Evolutionary conservation across 2,797 vertebrate genomes (phyloP).

Genomic region (Luscinia megarhynchos): DNA sequence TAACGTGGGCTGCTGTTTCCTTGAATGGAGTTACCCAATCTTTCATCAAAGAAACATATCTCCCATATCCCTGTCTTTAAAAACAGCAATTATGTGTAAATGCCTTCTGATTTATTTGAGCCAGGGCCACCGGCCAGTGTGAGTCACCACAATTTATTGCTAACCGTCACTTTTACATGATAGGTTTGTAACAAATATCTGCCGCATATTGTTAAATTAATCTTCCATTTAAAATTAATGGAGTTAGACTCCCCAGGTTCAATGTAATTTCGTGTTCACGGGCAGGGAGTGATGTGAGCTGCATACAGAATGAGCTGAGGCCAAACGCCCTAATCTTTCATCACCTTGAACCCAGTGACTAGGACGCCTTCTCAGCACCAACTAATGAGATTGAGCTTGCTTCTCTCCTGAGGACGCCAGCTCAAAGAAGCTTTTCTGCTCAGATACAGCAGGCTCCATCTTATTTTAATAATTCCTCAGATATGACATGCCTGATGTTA

Average conservation of each 20-base stretch:
- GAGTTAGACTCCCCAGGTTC: conserved; percentile 99
- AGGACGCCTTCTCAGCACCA: conserved; percentile 94
- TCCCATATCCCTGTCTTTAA: conserved; percentile 83
- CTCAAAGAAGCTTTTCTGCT: conserved; percentile 86
- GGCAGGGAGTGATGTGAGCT: conserved; percentile 87
- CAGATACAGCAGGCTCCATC: conserved; percentile 80
- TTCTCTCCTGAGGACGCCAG: conserved; percentile 85
- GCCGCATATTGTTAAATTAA: conserved; percentile 99
- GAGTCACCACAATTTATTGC: conserved; percentile 94
- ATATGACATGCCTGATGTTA: conserved; percentile 89
- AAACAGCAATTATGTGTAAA: conserved; percentile 92
- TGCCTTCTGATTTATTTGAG: conserved; percentile 92
- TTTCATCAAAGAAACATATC: conserved; percentile 85
- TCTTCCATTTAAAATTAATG: conserved; percentile 99
- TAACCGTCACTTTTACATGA: conserved; percentile 98
- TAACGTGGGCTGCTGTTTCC: conserved; percentile 67
- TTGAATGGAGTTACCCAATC: conserved; percentile 80
- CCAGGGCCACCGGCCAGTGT: conserved; percentile 85
- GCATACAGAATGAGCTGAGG: conserved; percentile 95
- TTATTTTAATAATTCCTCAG: conserved; percentile 91
- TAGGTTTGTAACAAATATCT: conserved; percentile 99
- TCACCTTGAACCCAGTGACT: conserved; percentile 99
- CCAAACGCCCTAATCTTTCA: conserved; percentile 98
- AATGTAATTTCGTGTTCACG: conserved; percentile 99
- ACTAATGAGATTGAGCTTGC: conserved; percentile 97